Percentiles rank a stretch among this genome's conserved stretches.
Evolutionary conservation across 2,888 invertebrate genomes (phyloP).

Genomic region (Baccha elongata): DNA sequence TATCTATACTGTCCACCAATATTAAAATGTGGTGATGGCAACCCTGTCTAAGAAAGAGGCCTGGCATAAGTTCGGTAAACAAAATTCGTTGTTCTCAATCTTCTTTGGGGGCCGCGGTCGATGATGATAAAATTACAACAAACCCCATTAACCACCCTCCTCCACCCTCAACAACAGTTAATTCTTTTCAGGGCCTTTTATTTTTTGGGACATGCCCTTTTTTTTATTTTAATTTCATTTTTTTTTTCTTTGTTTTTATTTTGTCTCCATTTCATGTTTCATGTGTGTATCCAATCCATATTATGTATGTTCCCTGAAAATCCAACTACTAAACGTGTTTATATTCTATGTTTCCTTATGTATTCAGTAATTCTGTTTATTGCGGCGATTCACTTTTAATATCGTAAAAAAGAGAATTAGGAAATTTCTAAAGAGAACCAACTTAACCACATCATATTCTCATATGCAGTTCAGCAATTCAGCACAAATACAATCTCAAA

Average conservation of each 20-base stretch:
- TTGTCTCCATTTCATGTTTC: neutral
- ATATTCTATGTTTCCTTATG: neutral
- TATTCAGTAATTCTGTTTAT: neutral
- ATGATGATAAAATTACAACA: neutral
- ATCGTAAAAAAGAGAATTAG: conserved; percentile 16
- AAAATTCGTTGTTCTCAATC: conserved; percentile 28
- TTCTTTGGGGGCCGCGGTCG: conserved; percentile 26
- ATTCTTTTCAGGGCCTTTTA: neutral
- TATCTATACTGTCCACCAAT: too few species aligned
- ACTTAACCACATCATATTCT: neutral
- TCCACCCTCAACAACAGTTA: neutral
- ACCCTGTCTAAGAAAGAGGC: conserved; percentile 8
- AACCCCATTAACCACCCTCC: neutral
- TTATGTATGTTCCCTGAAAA: too few species aligned
- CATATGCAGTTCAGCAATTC: too few species aligned
- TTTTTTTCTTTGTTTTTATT: neutral
- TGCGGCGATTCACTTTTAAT: conserved; percentile 3
- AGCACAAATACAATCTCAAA: neutral
- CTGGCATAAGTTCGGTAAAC: neutral
- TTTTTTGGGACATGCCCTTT: conserved; percentile 42
- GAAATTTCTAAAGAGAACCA: conserved; percentile 3
- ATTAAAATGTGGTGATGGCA: too few species aligned
- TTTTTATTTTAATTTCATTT: conserved; percentile 11
- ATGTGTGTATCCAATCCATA: too few species aligned
- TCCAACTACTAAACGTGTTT: too few species aligned